Percentiles rank a stretch among this genome's conserved stretches.
phyloP scores from a whole-genome alignment of 2,888 invertebrate species.

The Agapostemon virescens region DNA sequence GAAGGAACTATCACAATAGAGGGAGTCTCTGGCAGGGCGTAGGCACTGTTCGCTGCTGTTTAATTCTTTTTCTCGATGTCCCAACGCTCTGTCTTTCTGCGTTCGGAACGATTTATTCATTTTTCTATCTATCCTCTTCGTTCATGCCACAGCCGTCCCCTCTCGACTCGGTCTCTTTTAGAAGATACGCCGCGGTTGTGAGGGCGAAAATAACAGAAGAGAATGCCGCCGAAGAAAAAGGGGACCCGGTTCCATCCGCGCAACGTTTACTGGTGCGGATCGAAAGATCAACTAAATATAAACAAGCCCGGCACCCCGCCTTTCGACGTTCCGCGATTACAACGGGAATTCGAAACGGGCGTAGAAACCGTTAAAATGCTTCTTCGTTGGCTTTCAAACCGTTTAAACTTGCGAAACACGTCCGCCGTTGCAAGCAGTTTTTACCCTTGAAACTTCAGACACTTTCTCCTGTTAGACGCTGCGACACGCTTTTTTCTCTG shows the following conservation, averaged over 20 bases:
- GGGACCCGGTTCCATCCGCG: constrained; percentile 61
- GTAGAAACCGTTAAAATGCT: constrained; percentile 6
- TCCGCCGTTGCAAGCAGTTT: not conserved
- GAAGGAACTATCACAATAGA: constrained; percentile 69
- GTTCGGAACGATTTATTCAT: constrained; percentile 55
- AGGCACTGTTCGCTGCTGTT: constrained; percentile 60
- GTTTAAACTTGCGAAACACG: not conserved
- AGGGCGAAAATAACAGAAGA: constrained; percentile 72
- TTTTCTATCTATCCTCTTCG: constrained; percentile 58
- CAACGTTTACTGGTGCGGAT: constrained; percentile 68
- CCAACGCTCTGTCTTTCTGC: constrained; percentile 56
- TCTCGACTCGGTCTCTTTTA: constrained; percentile 37
- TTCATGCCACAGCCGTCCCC: constrained; percentile 28
- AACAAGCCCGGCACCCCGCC: constrained; percentile 59
- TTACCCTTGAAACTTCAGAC: not conserved
- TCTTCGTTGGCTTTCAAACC: not conserved
- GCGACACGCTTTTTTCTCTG: not conserved
- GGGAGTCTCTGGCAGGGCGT: constrained; percentile 64
- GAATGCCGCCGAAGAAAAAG: constrained; percentile 58
- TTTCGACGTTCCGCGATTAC: constrained; percentile 39
- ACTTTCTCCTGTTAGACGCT: not conserved
- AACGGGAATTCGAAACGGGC: constrained; percentile 28
- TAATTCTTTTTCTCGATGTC: constrained; percentile 58
- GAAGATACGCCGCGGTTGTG: constrained; percentile 58
- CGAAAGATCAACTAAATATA: constrained; percentile 77